phyloP scores from a whole-genome alignment of 37 sponge, comb jelly and placozoan genomes.

The Axinella damicornis region DNA sequence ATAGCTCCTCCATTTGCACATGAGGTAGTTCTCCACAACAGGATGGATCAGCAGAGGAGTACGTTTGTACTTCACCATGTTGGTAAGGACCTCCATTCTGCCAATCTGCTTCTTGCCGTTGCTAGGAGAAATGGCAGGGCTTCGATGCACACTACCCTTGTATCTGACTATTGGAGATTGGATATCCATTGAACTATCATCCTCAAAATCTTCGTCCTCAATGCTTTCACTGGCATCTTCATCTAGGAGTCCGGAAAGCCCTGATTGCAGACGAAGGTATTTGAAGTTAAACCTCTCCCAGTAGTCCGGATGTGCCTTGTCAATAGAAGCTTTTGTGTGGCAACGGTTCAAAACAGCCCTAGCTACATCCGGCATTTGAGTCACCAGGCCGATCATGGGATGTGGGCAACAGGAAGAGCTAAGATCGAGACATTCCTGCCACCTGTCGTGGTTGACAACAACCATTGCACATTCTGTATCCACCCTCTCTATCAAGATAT shows the following conservation, averaged over 20 bases:
- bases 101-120: background rate
- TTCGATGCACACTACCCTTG: slow-evolving; percentile 1
- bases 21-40: slow-evolving; percentile 55
- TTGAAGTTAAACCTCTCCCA: slow-evolving; percentile 86
- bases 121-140: background rate
- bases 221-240: background rate
- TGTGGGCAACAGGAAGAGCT: slow-evolving; percentile 51
- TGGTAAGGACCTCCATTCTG: slow-evolving; percentile 32
- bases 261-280: slow-evolving; percentile 48
- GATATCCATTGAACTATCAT: background rate
- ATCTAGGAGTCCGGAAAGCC: too few relatives aligned
- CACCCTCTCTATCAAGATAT: slow-evolving; percentile 54
- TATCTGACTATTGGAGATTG: slow-evolving; percentile 3
- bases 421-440: slow-evolving; percentile 78
- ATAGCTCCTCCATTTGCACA: slow-evolving; percentile 79
- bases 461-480: slow-evolving; percentile 55
- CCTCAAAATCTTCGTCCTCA: background rate
- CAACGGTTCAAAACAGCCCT: slow-evolving; percentile 79
- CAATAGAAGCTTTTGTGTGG: slow-evolving; percentile 24
- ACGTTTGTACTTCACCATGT: slow-evolving; percentile 74
- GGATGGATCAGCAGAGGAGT: slow-evolving; percentile 68
- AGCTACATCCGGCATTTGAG: slow-evolving; percentile 79
- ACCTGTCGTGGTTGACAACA: slow-evolving; percentile 65
- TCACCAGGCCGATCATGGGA: slow-evolving; percentile 75
- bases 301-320: slow-evolving; percentile 45